Base-by-base conservation (phyloP, 2,113 vertebrate species). In the Euleptes europaea region DNA sequence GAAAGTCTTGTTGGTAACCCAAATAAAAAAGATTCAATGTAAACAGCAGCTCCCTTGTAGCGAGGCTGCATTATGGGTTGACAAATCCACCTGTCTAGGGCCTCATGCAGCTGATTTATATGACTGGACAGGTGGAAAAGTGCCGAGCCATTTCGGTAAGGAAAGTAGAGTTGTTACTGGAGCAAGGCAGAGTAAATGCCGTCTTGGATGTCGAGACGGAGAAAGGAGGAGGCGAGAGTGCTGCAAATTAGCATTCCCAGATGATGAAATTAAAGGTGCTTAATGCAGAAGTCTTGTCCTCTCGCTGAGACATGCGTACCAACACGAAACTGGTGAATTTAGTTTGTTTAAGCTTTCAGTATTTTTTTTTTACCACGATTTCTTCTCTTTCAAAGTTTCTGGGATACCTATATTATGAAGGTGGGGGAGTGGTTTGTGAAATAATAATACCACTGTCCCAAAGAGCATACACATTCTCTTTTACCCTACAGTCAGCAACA, bases 241-340 rank as follows among this genome's bases (percentile, higher is more conserved):
- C 85, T 0, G 4, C 91, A 93, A 94, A 91, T 90, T 88, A 93
- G 90, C 85, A 90, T 90, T 93, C 88, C 85, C 87, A 93, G 83
- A 88, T 92, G 84, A 86, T 67, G 90, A 92, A 93, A 95, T 94
- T 94, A 93, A 94, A 95, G 92, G 91, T 86, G 89, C 90, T 93
- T 94, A 94, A 94, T 93, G 91, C 85, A 93, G 91, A 91, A 93
- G 92, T 91, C 86, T 71, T 95, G 91, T 91, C 92, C 89, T 93
- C 89, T 91, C 91, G 86, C 89, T 93, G 83, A 88, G 84, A 82
- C 90, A 47, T 31, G 28, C 8, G n/a, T n/a, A n/a, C n/a, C 8
- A 88, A 87, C 92, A 93, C 86, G 84, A 87, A 89, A 91, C 90
- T 93, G 78, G 90, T 91, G 91, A 86, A 93, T 93, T 94, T 88